These are phyloP conservation scores for Ataeniobius toweri DNA, from an alignment of 2,797 vertebrate genomes.

Conservation along the genomic window DNA sequence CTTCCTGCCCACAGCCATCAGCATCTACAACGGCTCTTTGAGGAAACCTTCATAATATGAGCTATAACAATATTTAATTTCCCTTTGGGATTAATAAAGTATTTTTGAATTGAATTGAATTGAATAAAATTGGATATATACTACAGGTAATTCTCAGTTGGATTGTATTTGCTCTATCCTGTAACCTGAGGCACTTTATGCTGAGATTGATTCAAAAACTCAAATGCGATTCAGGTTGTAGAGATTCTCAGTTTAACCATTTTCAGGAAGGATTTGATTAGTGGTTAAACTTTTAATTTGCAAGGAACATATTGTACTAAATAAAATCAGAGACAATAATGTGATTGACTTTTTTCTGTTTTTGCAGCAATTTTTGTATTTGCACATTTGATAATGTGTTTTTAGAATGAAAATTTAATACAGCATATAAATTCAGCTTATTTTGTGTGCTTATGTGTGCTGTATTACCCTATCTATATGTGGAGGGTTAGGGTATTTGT, in stretches of 20 bases:
- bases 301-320: too few relatives aligned
- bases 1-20: too few relatives aligned
- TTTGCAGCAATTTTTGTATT: not conserved
- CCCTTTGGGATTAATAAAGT: too few relatives aligned
- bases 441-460: not conserved
- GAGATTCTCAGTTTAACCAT: not conserved
- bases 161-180: conserved; percentile 5
- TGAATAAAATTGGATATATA: conserved; percentile 7
- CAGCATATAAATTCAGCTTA: not conserved
- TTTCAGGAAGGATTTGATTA: not conserved
- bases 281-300: not conserved
- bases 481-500: not conserved
- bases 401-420: not conserved
- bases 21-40: too few relatives aligned
- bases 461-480: not conserved
- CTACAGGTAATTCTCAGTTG: conserved; percentile 3
- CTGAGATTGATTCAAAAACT: conserved; percentile 10
- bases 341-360: not conserved
- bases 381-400: not conserved
- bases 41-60: too few relatives aligned
- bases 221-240: not conserved
- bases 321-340: too few relatives aligned
- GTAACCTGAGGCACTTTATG: not conserved
- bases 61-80: too few relatives aligned
- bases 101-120: too few relatives aligned